Percentiles rank a stretch among this genome's conserved stretches.
These are phyloP conservation scores for Amphimallon solstitiale DNA, from an alignment of 2,888 invertebrate species.

Conservation along the genomic window DNA sequence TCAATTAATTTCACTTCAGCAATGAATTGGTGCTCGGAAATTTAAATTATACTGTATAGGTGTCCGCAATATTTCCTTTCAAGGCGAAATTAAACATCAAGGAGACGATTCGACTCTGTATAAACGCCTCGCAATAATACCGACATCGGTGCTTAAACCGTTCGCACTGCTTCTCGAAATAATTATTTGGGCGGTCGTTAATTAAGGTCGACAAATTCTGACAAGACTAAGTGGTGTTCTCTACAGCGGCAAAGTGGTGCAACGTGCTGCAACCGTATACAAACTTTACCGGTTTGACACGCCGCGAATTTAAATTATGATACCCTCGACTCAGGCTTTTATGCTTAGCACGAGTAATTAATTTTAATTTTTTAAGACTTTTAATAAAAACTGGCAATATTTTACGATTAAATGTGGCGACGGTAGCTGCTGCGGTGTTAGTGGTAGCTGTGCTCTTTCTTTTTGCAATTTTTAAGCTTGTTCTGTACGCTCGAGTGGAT, in stretches of 20 bases:
- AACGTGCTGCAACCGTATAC: slow-evolving; percentile 44
- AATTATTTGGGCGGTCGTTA: slow-evolving; percentile 48
- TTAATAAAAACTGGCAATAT: slow-evolving; percentile 37
- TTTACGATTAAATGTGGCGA: slow-evolving; percentile 36
- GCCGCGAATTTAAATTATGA: slow-evolving; percentile 45
- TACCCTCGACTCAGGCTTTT: slow-evolving; percentile 39
- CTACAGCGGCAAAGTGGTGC: slow-evolving; percentile 48
- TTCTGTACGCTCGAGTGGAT: too few relatives aligned
- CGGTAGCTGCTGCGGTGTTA: neutral
- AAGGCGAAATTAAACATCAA: slow-evolving; percentile 9
- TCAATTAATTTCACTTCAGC: too few relatives aligned
- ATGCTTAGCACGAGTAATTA: slow-evolving; percentile 39
- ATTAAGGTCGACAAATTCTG: slow-evolving; percentile 52
- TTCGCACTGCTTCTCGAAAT: slow-evolving; percentile 36
- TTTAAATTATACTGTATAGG: too few relatives aligned
- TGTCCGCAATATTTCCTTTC: neutral
- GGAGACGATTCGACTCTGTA: neutral
- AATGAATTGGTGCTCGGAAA: too few relatives aligned
- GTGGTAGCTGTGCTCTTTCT: neutral
- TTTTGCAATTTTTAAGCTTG: too few relatives aligned
- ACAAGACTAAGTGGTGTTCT: slow-evolving; percentile 51
- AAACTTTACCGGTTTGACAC: slow-evolving; percentile 46
- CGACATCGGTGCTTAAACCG: slow-evolving; percentile 4
- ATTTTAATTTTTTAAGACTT: slow-evolving; percentile 35
- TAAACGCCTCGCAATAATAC: neutral